Evolutionary conservation across 2,113 vertebrate genomes (phyloP), one percentile per base, ranked within the genome.

Genomic region (Neogobius melanostomus): DNA sequence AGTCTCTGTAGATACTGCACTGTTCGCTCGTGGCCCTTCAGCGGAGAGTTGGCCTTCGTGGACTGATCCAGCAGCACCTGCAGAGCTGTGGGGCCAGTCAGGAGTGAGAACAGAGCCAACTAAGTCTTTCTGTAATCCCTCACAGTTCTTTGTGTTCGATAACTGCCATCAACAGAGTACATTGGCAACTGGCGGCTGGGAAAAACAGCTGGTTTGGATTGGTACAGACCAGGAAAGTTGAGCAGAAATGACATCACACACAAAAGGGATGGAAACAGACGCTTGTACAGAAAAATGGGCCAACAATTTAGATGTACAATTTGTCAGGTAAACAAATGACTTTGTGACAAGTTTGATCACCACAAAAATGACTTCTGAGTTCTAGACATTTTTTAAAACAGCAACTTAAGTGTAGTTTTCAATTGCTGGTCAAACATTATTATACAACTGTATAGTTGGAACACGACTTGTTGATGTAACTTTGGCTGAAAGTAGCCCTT

Each of bases 11-110:
- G 93, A 82, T 99, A 99, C 56, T 99, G 96, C 68, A 99, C 97
- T 1, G 97, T 99, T 78, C 97, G 93, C 90, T 99, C 98, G 0
- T 99, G 97, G 70, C 98, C 98, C 87, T 99, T 99, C 84, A 99
- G 90, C 0, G 97, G 97, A 0, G 98, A 99, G 88, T 99, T 99
- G 48, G 98, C 97, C 90, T 99, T 99, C 72, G 97, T 99, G 62
- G 98, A 99, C 81, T 99, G 98, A 86, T 99, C 97, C 85, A 98
- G 91, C 50, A 99, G 91, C 17, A 98, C 96, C 93, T 98, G 95
- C 53, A 99, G 92, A 45, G 96, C 98, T 99, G 92, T 0, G 7
- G 44, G 77, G n/a, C 36, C 11, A 63, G 72, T 51, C n/a, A 8
- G 11, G 44, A 45, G 59, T 57, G 45, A 51, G 61, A 63, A 56